Conservation (phyloP, 1,140 invertebrate species). For the Globodera rostochiensis region DNA sequence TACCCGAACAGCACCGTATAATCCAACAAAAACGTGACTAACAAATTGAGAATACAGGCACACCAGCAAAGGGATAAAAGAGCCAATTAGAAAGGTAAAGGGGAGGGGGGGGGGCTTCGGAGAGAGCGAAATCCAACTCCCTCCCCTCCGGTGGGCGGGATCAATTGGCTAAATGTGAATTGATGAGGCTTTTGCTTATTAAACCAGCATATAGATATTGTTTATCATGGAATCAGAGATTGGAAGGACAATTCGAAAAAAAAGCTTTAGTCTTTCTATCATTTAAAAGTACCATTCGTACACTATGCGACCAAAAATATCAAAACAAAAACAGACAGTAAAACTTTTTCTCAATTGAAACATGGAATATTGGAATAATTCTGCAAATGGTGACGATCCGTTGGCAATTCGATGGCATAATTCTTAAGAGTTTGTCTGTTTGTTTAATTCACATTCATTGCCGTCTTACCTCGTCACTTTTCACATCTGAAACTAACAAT, state of each 20-base stretch:
- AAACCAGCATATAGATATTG: no score
- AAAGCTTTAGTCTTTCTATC: no score
- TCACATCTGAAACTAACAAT: neutral
- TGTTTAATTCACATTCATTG: neutral
- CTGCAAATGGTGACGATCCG: neutral
- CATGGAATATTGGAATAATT: neutral
- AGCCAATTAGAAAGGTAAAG: neutral
- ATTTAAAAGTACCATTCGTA: no score
- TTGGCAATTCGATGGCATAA: neutral
- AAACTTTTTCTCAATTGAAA: neutral
- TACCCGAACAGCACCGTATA: neutral
- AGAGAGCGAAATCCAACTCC: neutral
- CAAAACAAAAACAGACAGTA: no score
- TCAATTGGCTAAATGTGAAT: neutral
- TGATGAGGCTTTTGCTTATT: no score
- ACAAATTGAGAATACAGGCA: neutral
- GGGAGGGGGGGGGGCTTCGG: no score
- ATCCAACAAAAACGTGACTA: neutral
- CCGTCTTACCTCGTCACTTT: neutral
- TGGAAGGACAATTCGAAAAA: no score
- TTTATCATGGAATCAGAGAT: no score
- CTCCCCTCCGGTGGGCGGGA: no score
- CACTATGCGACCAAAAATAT: no score
- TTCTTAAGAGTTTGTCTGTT: neutral
- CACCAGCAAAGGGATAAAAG: neutral